Evolutionary conservation across 2,888 invertebrate species (phyloP), one percentile per base, ranked within the genome.

Genomic region (Eremobia ochroleuca): DNA sequence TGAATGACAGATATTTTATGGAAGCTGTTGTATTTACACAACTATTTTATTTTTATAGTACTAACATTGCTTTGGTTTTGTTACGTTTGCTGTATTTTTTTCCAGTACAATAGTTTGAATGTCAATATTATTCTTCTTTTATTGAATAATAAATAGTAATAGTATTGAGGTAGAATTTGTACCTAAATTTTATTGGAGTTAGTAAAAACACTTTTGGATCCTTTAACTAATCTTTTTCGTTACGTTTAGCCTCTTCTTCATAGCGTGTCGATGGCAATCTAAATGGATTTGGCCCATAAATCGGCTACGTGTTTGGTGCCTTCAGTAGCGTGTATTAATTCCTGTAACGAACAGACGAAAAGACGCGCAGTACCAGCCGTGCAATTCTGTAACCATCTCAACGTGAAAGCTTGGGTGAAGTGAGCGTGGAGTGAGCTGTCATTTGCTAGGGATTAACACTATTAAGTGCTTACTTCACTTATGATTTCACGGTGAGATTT

Each of bases 1-100:
- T 28, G 25, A 5, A 77, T 82, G 70, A 28, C 46, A 61, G 13
- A 76, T 58, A 13, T 73, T 84, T 73, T 59, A 61, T 67, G 64
- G 43, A 58, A 83, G 25, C 43, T 52, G 37, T 1, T 74, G 13
- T 64, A 71, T 61, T 72, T 67, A n/a, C n/a, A 34, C 43, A 55
- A 71, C 46, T 31, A 37, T 69, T 69, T 61, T 61, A 55, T 61
- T 66, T 66, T 66, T n/a, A 37, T 40, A 11, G 40, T 55, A 43
- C 34, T 9, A 31, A 25, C 37, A 61, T 52, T 37, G 49, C 34
- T 79, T 55, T 80, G 40, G 74, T 81, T 65, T 43, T 31, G 28
- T 59, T 31, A 5, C 31, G 79, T 71, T 43, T 43, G 49, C 40
- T 9, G 49, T 68, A 11, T 46, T 61, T 76, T 71, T 73, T 46